Percentiles rank a stretch among this genome's conserved stretches.
phyloP scores from a whole-genome alignment of 2,888 invertebrate species.

The Eumerus sabulonum region DNA sequence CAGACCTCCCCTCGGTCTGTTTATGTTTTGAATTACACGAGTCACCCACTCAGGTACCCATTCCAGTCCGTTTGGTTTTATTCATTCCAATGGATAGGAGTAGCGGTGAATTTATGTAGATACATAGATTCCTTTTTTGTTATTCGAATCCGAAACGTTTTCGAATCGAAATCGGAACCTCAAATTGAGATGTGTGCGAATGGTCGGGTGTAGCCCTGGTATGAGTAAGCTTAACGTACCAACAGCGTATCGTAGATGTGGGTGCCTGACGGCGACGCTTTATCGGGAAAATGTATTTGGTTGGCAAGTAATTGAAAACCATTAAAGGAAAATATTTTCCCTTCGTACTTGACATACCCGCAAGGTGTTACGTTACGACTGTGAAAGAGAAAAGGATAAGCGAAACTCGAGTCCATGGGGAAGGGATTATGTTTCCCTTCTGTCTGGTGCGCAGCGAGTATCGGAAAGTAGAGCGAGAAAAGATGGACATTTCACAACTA shows the following conservation, averaged over 20 bases:
- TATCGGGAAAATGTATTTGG: constrained; percentile 43
- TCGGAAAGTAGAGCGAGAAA: too few relatives aligned
- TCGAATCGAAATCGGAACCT: constrained; percentile 45
- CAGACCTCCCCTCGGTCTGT: constrained; percentile 39
- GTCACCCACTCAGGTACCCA: neutral
- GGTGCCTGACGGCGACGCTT: constrained; percentile 40
- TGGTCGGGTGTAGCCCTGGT: constrained; percentile 8
- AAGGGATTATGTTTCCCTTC: constrained; percentile 16
- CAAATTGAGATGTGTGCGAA: constrained; percentile 44
- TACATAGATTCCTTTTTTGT: constrained; percentile 17
- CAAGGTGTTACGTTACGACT: constrained; percentile 37
- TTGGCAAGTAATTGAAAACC: constrained; percentile 54
- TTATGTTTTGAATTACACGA: constrained; percentile 31
- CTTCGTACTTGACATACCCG: constrained; percentile 23
- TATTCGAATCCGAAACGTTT: constrained; percentile 17
- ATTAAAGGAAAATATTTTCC: constrained; percentile 24
- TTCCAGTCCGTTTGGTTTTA: neutral
- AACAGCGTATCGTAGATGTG: neutral
- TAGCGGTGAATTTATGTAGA: constrained; percentile 49
- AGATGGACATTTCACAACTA: neutral
- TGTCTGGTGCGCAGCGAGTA: neutral
- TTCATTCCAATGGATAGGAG: neutral
- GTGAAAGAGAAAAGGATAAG: constrained; percentile 27
- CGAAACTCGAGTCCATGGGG: constrained; percentile 33
- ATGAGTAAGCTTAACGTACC: neutral